Conservation (phyloP, 2,888 invertebrate species). For the Erannis defoliaria region DNA sequence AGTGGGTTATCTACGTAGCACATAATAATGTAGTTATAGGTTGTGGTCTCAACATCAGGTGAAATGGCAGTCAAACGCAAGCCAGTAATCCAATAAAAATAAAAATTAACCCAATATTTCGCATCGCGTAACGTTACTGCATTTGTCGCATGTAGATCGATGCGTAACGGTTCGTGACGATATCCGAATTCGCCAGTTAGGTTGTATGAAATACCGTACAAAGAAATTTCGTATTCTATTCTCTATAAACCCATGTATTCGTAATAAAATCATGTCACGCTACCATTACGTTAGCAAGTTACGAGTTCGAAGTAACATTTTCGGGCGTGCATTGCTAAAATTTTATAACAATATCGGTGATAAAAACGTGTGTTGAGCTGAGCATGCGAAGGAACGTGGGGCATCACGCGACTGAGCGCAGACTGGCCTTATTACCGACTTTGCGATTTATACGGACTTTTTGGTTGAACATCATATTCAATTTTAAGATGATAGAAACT, state of each 20-base stretch:
- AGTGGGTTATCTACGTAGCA: no score
- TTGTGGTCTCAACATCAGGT: no score
- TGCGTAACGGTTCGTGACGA: conserved; percentile 18
- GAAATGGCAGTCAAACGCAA: no score
- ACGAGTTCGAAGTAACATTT: conserved; percentile 30
- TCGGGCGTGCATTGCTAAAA: conserved; percentile 41
- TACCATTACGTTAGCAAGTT: conserved; percentile 34
- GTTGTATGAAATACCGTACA: conserved; percentile 20
- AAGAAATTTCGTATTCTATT: conserved; percentile 31
- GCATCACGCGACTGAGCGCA: conserved; percentile 50
- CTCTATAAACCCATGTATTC: conserved; percentile 30
- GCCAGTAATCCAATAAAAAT: no score
- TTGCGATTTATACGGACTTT: conserved; percentile 35
- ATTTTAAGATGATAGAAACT: not conserved
- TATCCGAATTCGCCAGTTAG: conserved; percentile 17
- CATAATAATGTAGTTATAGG: no score
- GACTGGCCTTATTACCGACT: conserved; percentile 50
- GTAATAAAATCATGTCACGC: conserved; percentile 40
- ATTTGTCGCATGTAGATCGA: not conserved
- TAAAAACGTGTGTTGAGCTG: conserved; percentile 54
- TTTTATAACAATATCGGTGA: conserved; percentile 53
- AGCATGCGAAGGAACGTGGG: conserved; percentile 53
- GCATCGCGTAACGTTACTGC: not conserved
- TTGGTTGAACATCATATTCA: conserved; percentile 1
- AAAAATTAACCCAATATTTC: not conserved